Evolutionary conservation across 2,888 invertebrate genomes (phyloP), one percentile per base, ranked within the genome.

Genomic region (Pyrochroa serraticornis): DNA sequence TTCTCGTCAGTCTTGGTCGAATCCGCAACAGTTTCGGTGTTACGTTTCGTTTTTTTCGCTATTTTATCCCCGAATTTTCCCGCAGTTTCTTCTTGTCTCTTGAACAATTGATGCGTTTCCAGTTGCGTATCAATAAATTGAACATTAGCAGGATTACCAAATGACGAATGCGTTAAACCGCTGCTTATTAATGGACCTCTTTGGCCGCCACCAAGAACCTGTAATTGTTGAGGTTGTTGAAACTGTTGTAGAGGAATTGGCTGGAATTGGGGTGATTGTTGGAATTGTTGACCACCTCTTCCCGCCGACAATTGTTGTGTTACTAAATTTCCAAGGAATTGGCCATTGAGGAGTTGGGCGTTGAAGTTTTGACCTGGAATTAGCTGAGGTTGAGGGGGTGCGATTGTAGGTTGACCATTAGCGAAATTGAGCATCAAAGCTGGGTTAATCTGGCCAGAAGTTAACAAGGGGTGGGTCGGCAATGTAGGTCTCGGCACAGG

Each of bases 381-480:
- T 67, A 82, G 77, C 73, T 82, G 83, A 39, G 77, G 79, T 62
- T 72, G 72, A 5, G 76, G 22, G 5, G 22, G 71, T 6, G 76
- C 71, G 9, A 54, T 55, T 46, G 44, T 65, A 7, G 75, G 73
- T 31, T 78, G 68, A n/a, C 68, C 68, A 12, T 65, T 81, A 3
- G 83, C 84, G 13, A 83, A 71, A 67, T 83, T 85, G 1, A 86
- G 75, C 56, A 79, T 80, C 1, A 85, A 81, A 34, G 82, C 82
- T 64, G 84, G 81, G 71, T 87, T 87, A 22, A 88, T 77, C 71
- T 88, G 88, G 0, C 87, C 87, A 1, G 83, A 87, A 2, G 87
- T 85, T 3, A 88, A 76, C 65, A 84, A 67, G 5, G 80, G 81
- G 66, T 84, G 82, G 64, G 79, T 79, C 0, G 83, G 80, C 55